These are phyloP conservation scores for Microcebus murinus DNA, from an alignment of 2,113 vertebrate genomes.

Conservation along the genomic window DNA sequence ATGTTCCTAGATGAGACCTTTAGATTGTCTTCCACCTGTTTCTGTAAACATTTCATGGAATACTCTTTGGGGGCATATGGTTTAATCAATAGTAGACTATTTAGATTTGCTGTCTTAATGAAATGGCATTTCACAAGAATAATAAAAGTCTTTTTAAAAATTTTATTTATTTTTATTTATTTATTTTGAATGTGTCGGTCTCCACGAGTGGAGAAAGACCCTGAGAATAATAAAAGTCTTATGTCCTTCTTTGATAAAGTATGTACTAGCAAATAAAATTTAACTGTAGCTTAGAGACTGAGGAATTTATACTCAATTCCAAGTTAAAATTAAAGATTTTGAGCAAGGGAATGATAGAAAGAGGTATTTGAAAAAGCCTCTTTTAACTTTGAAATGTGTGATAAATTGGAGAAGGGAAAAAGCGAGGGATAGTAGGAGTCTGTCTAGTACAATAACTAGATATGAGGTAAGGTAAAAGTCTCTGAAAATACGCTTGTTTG, in stretches of 20 bases:
- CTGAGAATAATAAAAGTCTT: not conserved
- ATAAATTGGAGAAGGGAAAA: not conserved
- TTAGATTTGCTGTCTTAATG: slow-evolving; percentile 6
- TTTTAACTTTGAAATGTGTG: not conserved
- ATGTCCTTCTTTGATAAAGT: not conserved
- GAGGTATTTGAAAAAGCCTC: not conserved
- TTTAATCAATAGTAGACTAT: not conserved
- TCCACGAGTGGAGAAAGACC: no score
- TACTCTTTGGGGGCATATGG: not conserved
- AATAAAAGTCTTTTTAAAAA: not conserved
- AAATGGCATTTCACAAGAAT: not conserved
- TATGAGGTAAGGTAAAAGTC: not conserved
- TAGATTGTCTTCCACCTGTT: not conserved
- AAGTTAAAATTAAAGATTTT: slow-evolving; percentile 17
- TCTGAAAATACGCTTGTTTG: not conserved
- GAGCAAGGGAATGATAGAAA: not conserved
- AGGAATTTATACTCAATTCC: not conserved
- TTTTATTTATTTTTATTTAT: no score
- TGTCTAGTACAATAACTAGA: not conserved
- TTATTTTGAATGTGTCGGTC: no score
- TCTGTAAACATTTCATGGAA: not conserved
- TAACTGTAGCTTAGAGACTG: not conserved
- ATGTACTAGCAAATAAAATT: not conserved
- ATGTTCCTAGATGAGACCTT: not conserved
- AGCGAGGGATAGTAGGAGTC: not conserved